Percentiles rank a stretch among this genome's conserved stretches.
phyloP scores from a whole-genome alignment of 2,797 vertebrate species.

The Callimico goeldii region DNA sequence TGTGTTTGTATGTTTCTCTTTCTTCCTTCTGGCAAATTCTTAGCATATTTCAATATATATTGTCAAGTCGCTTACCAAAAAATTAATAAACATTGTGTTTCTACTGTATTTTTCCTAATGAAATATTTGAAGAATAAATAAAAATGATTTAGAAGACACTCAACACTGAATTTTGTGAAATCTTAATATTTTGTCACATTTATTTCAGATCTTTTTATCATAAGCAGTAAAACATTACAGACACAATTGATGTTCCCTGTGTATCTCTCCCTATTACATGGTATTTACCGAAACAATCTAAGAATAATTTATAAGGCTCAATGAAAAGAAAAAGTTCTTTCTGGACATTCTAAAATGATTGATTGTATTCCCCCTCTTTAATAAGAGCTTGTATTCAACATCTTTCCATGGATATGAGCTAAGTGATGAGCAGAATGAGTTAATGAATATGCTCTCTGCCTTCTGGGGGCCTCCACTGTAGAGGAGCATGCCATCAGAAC shows the following conservation, averaged over 20 bases:
- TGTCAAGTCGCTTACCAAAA: neutral
- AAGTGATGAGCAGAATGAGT: neutral
- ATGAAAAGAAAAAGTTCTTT: neutral
- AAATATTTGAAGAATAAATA: conserved; percentile 46
- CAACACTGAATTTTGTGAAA: neutral
- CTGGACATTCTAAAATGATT: conserved; percentile 3
- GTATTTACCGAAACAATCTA: neutral
- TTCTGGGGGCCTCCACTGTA: neutral
- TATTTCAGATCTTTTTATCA: neutral
- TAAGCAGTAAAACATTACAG: neutral
- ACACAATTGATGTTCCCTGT: neutral
- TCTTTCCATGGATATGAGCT: neutral
- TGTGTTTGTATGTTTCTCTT: neutral
- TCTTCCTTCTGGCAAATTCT: neutral
- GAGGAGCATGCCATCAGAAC: neutral
- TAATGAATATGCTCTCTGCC: neutral
- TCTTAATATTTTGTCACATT: neutral
- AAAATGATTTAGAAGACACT: neutral
- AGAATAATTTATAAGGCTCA: conserved; percentile 4
- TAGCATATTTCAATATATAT: neutral
- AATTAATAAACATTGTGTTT: neutral
- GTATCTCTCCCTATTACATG: neutral
- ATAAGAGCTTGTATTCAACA: neutral
- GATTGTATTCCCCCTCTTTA: conserved; percentile 9
- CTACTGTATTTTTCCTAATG: neutral